Evolutionary conservation across 2,113 vertebrate genomes (phyloP), one percentile per base, ranked within the genome.

Genomic region (Camelus dromedarius): DNA sequence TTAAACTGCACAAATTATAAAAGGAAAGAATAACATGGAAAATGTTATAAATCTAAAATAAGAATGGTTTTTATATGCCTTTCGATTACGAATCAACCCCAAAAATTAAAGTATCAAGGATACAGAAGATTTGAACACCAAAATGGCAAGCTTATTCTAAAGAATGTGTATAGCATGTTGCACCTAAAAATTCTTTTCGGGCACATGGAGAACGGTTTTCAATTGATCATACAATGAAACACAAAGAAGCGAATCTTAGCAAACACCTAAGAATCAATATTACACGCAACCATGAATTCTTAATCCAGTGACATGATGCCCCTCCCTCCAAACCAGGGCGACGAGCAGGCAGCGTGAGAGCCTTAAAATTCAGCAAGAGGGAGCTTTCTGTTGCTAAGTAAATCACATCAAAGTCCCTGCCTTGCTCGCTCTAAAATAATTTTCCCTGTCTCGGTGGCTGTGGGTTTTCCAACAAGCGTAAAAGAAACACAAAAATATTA

Each of bases 111-210:
- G 38, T 42, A n/a, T 12, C n/a, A 76, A 89, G 19, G 38, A 62
- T 8, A 42, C 32, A 48, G 35, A 50, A 18, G 11, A 42, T 24
- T 2, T 4, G 15, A 64, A 50, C 42, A 42, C n/a, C 24, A 20
- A 42, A 67, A 32, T 19, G 5, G 1, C 46, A 76, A 87, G 19
- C n/a, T 26, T 38, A 3, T 60, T 72, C 60, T 64, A 22, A 81
- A 46, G 52, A n/a, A 50, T 1, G 0, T 3, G 2, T 9, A 2
- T 3, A 28, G 11, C 52, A 56, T 0, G 19, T 8, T 10, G 19
- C 5, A 0, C 5, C 32, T 26, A 38, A 89, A 62, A 64, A 1
- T 24, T 58, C 28, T 81, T 87, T 32, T 50, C 32, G 2, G 54
- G 16, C 38, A 8, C 48, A 19, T 35, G 48, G 0, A 30, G 9